Evolutionary conservation across 1,140 invertebrate genomes (phyloP).

Genomic region (Drosophila sp.): DNA sequence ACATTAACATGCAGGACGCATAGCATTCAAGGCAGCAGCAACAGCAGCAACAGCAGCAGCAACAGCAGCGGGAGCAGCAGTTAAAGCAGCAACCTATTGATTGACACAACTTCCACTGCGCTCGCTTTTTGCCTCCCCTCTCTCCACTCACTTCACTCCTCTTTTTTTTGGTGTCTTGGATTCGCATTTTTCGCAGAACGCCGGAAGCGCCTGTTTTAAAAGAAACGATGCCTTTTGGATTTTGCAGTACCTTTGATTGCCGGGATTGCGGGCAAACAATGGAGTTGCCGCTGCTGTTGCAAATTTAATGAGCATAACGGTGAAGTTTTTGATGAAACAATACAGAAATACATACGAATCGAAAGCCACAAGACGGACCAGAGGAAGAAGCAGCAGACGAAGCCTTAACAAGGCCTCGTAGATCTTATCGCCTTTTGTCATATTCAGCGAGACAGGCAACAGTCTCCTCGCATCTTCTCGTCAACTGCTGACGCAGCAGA

Average conservation of each 20-base stretch:
- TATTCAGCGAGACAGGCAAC: slow-evolving; percentile 66
- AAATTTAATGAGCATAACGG: slow-evolving; percentile 83
- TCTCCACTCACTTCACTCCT: slow-evolving; percentile 27
- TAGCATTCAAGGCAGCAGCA: slow-evolving; percentile 28
- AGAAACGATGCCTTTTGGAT: slow-evolving; percentile 39
- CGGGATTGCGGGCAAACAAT: slow-evolving; percentile 32
- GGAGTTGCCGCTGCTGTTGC: slow-evolving; percentile 45
- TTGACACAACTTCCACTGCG: slow-evolving; percentile 81
- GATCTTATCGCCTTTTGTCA: slow-evolving; percentile 80
- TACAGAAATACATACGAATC: slow-evolving; percentile 55
- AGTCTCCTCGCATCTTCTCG: slow-evolving; percentile 59
- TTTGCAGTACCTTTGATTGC: slow-evolving; percentile 58
- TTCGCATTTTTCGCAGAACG: slow-evolving; percentile 72
- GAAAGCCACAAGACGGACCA: slow-evolving; percentile 20
- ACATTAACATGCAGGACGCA: slow-evolving; percentile 80
- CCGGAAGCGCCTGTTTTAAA: slow-evolving; percentile 75
- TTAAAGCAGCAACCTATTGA: slow-evolving; percentile 65
- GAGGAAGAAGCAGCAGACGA: slow-evolving; percentile 6
- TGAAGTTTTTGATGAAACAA: slow-evolving; percentile 82
- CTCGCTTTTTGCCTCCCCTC: slow-evolving; percentile 48
- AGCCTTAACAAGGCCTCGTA: slow-evolving; percentile 73
- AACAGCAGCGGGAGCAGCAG: slow-evolving; percentile 26
- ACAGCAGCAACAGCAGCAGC: not conserved
- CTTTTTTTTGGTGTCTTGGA: slow-evolving; percentile 15
- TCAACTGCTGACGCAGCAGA: too few species aligned